Evolutionary conservation across 2,888 invertebrate species (phyloP), one percentile per base, ranked within the genome.

Genomic region (Andrena minutula): DNA sequence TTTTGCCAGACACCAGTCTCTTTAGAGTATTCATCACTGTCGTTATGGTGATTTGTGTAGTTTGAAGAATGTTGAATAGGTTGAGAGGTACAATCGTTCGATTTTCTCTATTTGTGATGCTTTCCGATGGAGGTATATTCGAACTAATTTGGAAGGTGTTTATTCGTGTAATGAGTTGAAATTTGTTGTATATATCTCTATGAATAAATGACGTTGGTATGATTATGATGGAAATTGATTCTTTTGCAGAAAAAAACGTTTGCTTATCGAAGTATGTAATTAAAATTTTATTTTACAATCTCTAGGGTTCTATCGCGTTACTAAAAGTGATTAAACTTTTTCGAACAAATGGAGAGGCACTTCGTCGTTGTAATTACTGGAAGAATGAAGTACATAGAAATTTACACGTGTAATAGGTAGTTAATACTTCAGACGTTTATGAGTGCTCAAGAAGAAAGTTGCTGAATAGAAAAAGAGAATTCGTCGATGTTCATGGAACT

Each of bases 351-450:
- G 51, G 26, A 58, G 47, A 10, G 32, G 16, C 32, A 53, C 41
- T 75, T 63, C 47, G n/a, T 58, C 32, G 32, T 60, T n/a, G 8
- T 58, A 82, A 83, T 78, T 74, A 66, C 58, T 28, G 1, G 26
- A 32, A 65, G 72, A 60, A 82, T 51, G 20, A 53, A 51, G 30
- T 35, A 16, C 23, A 12, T 12, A 73, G 12, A 35, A 70, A 76
- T 74, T 82, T 56, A 41, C 69, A 69, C 30, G 8, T 66, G 51
- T 78, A 83, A 83, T 58, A 26, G 53, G 4, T 30, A 72, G n/a
- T 83, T 82, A 71, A 66, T 71, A 53, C 51, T 82, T 60, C 12
- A 8, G 49, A 56, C 56, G 0, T 47, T 70, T 65, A 69, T 51
- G 20, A 58, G 49, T 7, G 28, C 26, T 2, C n/a, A 1, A 7